Percentiles rank a stretch among this genome's conserved stretches.
These are phyloP conservation scores for Cathartes aura DNA, from an alignment of 2,113 vertebrate genomes.

Conservation along the genomic window DNA sequence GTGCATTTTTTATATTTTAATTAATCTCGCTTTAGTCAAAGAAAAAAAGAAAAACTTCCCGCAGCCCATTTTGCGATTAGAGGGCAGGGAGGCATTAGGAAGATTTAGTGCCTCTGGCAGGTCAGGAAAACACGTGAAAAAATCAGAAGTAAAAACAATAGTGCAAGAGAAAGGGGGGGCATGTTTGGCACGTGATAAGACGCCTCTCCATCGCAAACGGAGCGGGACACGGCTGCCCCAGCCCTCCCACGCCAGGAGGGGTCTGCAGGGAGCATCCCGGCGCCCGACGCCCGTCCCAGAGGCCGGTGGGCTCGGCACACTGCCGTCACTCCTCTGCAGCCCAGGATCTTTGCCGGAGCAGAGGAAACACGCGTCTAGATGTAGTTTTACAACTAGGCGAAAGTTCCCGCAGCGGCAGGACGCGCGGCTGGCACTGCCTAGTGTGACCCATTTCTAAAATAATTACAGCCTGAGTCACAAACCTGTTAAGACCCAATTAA, in stretches of 20 bases:
- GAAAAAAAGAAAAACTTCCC: background rate
- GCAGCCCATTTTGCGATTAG: background rate
- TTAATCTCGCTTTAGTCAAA: background rate
- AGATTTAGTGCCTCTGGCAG: conserved; percentile 29
- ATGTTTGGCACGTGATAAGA: background rate
- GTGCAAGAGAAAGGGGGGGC: background rate
- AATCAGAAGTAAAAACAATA: conserved; percentile 28
- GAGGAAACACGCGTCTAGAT: conserved; percentile 15
- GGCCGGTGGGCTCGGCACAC: background rate
- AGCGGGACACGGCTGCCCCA: background rate
- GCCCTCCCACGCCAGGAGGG: background rate
- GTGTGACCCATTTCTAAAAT: conserved; percentile 78
- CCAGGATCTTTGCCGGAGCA: background rate
- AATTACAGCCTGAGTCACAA: conserved; percentile 78
- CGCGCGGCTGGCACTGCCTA: conserved; percentile 56
- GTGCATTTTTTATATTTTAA: conserved; percentile 57
- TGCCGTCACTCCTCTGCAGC: background rate
- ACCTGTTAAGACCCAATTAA: conserved; percentile 86
- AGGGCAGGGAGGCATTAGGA: conserved; percentile 10
- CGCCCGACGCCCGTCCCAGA: background rate
- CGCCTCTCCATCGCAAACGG: background rate
- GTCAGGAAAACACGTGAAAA: conserved; percentile 37
- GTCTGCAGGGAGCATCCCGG: background rate
- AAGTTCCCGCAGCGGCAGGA: conserved; percentile 51
- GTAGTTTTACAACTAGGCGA: conserved; percentile 58